A percentile compares a stretch with the other conserved stretches of the same genome.
Conservation (phyloP, 1,140 invertebrate species). For the Macrosteles quadrilineatus region DNA sequence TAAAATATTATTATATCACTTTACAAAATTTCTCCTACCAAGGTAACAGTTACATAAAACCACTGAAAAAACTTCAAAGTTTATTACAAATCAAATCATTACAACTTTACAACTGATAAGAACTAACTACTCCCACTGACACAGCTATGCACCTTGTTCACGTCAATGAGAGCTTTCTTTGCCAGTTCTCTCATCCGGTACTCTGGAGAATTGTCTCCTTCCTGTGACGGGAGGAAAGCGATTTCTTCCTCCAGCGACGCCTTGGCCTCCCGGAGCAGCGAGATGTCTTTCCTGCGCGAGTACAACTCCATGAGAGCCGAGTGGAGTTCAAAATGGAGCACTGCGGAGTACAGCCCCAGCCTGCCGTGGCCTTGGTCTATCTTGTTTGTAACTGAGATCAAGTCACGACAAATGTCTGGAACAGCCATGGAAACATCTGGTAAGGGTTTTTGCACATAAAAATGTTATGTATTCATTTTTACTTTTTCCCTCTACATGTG, state of each 20-base stretch:
- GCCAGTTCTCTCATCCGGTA: conserved; percentile 37
- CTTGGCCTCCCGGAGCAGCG: conserved; percentile 50
- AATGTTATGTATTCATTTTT: too few relatives aligned
- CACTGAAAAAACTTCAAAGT: too few relatives aligned
- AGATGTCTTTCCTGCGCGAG: conserved; percentile 52
- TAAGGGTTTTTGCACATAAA: too few relatives aligned
- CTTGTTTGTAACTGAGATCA: conserved; percentile 61
- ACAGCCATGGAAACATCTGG: too few relatives aligned
- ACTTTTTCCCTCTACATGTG: too few relatives aligned
- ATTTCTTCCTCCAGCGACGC: conserved; percentile 51
- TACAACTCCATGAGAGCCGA: conserved; percentile 58
- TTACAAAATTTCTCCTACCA: too few relatives aligned
- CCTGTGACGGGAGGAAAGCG: conserved; percentile 52
- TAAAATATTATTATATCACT: too few relatives aligned
- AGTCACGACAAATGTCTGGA: conserved; percentile 64
- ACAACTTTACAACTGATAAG: too few relatives aligned
- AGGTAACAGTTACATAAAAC: too few relatives aligned
- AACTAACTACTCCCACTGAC: too few relatives aligned
- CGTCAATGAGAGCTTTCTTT: conserved; percentile 26
- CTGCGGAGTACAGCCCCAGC: conserved; percentile 68
- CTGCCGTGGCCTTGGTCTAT: conserved; percentile 70
- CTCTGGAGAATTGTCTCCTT: conserved; percentile 56
- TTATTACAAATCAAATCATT: too few relatives aligned
- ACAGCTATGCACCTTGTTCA: too few relatives aligned
- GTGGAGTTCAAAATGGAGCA: conserved; percentile 67